Base-by-base conservation (phyloP, 2,113 vertebrate species). In the Proteles cristata region DNA sequence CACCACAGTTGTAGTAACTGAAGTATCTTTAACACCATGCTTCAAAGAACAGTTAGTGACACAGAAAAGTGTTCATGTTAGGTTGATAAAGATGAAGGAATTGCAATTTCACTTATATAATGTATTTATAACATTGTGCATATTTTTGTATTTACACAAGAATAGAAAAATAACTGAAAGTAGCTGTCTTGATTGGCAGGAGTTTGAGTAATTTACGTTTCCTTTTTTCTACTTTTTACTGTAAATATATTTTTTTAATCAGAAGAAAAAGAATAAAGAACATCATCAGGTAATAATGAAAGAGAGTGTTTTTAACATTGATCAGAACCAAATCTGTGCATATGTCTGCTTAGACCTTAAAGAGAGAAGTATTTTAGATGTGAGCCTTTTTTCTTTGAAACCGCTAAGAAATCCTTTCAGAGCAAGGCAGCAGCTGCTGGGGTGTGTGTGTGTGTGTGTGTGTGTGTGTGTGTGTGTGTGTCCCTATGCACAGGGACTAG, bases 71-170 rank as follows among this genome's bases (percentile, higher is more conserved):
- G 35, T 66, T 90, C 73, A 23, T 83, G 3, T 84, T 55, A 71
- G 31, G 7, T 43, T 61, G 43, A 84, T 93, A 25, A 17, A 35
- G 17, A n/a, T 55, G 61, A 50, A 35, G 43, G 19, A 69, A 7
- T 43, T 83, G n/a, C 16, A 43, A 50, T 79, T 83, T 39, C 31
- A 63, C 74, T 69, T 92, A 48, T 68, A 9, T 61, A 45, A 43
- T 7, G 25, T 53, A 50, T 23, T 69, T 63, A 21, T 58, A 66
- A 58, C 39, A 73, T 33, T 85, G 25, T 90, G n/a, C 11, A 25
- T 50, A 61, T 76, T 93, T 96, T 87, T 93, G 4, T 76, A 35
- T 90, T 94, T 96, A 11, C 28, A 92, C 81, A 65, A 53, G 95
- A 94, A 63, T 25, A 65, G 50, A 69, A 84, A 90, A 73, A 33